These are phyloP conservation scores for Mixornis gularis DNA, from an alignment of 2,113 vertebrate species.

Conservation along the genomic window DNA sequence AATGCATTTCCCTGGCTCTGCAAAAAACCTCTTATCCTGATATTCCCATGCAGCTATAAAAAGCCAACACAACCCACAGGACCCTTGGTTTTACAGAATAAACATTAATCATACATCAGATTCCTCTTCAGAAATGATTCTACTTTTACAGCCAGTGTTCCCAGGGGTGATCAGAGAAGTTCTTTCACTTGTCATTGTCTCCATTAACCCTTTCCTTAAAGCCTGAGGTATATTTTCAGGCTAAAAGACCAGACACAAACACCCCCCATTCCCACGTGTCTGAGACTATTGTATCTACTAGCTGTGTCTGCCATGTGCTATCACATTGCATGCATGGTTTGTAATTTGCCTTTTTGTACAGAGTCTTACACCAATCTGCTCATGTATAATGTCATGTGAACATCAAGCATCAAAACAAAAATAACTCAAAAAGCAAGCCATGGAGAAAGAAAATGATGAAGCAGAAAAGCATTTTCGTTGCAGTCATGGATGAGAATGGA, in stretches of 20 bases:
- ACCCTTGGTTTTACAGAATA: slow-evolving; percentile 56
- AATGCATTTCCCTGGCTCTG: slow-evolving; percentile 51
- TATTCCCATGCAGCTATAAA: slow-evolving; percentile 79
- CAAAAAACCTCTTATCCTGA: slow-evolving; percentile 38
- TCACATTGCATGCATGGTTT: neutral
- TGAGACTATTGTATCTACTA: neutral
- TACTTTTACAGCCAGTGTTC: neutral
- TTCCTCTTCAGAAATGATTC: slow-evolving; percentile 29
- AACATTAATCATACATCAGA: slow-evolving; percentile 61
- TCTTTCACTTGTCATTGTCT: neutral
- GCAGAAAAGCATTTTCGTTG: neutral
- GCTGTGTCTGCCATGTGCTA: neutral
- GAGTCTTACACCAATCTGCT: slow-evolving; percentile 8
- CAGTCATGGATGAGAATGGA: neutral
- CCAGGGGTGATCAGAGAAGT: neutral
- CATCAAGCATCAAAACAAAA: slow-evolving; percentile 35
- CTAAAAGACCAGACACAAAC: neutral
- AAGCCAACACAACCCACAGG: slow-evolving; percentile 66
- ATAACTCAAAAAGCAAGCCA: neutral
- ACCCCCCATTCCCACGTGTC: neutral
- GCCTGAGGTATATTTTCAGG: neutral
- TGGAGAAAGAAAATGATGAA: neutral
- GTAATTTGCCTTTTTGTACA: neutral
- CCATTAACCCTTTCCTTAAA: neutral
- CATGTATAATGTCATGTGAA: neutral